These are phyloP conservation scores for Marmota monax DNA, from an alignment of 2,113 vertebrate species.

Conservation along the genomic window DNA sequence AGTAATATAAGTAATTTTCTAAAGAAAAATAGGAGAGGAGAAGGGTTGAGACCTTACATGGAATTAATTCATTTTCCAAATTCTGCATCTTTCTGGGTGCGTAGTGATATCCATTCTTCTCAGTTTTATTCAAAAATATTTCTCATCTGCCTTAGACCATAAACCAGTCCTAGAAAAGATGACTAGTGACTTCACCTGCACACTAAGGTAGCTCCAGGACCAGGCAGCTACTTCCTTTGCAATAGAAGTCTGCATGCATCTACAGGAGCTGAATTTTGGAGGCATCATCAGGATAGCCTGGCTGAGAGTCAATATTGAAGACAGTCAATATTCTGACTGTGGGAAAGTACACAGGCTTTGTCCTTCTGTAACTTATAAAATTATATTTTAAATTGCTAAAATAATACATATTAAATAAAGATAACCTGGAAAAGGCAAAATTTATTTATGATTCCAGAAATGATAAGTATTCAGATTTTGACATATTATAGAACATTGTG, in stretches of 20 bases:
- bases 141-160: neutral
- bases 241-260: neutral
- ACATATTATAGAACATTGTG: neutral
- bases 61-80: neutral
- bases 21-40: neutral
- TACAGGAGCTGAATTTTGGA: neutral
- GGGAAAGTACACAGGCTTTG: neutral
- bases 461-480: neutral
- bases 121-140: neutral
- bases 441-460: neutral
- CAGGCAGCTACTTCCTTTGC: neutral
- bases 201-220: neutral
- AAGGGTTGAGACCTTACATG: accelerated
- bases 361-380: neutral
- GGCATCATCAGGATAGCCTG: neutral
- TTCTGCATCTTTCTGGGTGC: neutral
- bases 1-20: neutral
- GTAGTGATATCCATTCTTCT: neutral
- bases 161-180: neutral
- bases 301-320: neutral
- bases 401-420: neutral
- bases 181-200: neutral
- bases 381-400: neutral
- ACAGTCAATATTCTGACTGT: neutral
- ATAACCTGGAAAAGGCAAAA: neutral